Percentiles rank a stretch among this genome's conserved stretches.
Evolutionary conservation across 2,797 vertebrate species (phyloP).

Genomic region (Squalus acanthias): DNA sequence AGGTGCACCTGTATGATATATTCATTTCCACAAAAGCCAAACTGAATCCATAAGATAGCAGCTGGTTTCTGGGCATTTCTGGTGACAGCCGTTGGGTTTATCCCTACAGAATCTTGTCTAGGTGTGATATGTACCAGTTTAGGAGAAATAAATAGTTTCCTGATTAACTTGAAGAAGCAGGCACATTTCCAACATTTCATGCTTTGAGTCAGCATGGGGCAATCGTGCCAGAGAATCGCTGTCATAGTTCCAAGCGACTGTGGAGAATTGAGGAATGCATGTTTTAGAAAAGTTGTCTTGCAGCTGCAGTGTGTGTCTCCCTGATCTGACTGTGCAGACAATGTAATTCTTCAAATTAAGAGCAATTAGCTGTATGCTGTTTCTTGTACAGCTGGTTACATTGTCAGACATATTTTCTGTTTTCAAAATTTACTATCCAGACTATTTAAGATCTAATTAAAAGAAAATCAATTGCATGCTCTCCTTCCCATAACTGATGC

Average conservation of each 20-base stretch:
- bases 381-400: not conserved
- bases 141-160: not conserved
- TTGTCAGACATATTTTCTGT: not conserved
- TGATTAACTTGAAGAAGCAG: slow-evolving; percentile 26
- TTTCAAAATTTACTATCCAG: not conserved
- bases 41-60: not conserved
- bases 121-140: slow-evolving; percentile 4
- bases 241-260: slow-evolving; percentile 1
- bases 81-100: not conserved
- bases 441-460: not conserved
- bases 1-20: not conserved
- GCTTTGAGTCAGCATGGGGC: slow-evolving; percentile 20
- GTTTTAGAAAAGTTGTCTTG: slow-evolving; percentile 24
- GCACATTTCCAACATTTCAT: not conserved
- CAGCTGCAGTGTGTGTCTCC: not conserved
- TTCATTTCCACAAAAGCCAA: not conserved
- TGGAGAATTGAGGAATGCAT: slow-evolving; percentile 29
- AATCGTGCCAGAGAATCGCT: slow-evolving; percentile 10
- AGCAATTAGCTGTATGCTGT: not conserved
- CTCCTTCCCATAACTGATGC: not conserved
- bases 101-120: not conserved
- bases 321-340: slow-evolving; percentile 7
- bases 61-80: not conserved
- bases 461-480: not conserved
- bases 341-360: slow-evolving; percentile 13